Conservation (phyloP, 2,113 vertebrate species). For the Centropus bengalensis region DNA sequence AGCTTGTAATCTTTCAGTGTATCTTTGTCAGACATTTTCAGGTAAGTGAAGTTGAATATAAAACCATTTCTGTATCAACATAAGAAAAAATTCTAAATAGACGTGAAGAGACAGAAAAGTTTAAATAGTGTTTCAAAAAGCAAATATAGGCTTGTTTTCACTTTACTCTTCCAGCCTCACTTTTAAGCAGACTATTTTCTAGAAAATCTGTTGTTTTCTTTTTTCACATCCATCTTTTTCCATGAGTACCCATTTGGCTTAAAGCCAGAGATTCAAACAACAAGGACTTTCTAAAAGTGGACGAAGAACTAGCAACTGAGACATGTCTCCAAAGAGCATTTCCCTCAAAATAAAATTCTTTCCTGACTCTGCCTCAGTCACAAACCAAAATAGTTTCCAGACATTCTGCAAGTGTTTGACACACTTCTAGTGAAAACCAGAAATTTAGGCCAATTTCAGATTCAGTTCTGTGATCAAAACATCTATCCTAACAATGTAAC, state of each 20-base stretch:
- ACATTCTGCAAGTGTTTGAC: background rate
- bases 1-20: background rate
- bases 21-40: background rate
- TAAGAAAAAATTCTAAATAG: background rate
- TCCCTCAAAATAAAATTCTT: background rate
- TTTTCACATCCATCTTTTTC: background rate
- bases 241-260: rapidly evolving
- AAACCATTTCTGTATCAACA: background rate
- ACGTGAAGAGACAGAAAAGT: background rate
- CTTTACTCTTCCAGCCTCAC: background rate
- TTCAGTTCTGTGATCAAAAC: background rate
- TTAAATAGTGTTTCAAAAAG: background rate
- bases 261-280: background rate
- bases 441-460: background rate
- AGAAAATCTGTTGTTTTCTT: background rate
- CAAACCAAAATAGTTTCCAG: background rate
- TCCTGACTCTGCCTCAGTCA: background rate
- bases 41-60: background rate
- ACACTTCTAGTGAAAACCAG: background rate
- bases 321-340: background rate
- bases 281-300: background rate
- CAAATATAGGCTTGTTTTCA: background rate
- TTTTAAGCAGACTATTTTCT: background rate
- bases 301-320: background rate
- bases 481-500: background rate